Base-by-base conservation (phyloP, 2,113 vertebrate species). In the Notarius quadriscutis region DNA sequence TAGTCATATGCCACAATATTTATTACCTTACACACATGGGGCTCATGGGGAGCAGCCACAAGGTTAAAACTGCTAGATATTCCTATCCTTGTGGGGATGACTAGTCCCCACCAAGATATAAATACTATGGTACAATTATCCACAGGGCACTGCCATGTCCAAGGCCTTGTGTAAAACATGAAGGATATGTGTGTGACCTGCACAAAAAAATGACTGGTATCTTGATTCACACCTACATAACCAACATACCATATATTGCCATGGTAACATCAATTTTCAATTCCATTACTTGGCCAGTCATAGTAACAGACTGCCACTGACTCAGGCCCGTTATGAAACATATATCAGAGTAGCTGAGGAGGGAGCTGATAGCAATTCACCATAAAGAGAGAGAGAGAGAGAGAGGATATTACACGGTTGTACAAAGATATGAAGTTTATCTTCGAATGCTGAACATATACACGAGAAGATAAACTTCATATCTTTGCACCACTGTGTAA, bases 221-320 rank as follows among this genome's bases (percentile, higher is more conserved):
- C 58, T 84, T 87, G 65, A 83, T 88, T 75, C 27, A 84, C 14
- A 34, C 81, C 85, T 63, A 51, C 63, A 77, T 55, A 84, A 79
- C 88, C 90, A 89, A 89, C 81, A 91, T 92, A 87, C 86, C 87
- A 86, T 92, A 63, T 85, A 91, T 93, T 84, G 80, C 92, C 92
- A 91, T 88, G 91, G 93, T 92, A 94, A 94, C 93, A 95, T 91
- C 88, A 92, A 93, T 94, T 93, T 91, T 91, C 93, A 90, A 89
- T 91, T 86, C 88, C 90, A 92, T 93, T 91, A 91, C 90, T 86
- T 27, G 63, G 85, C 84, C 63, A 62, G 86, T 89, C 85, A 86
- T 88, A 74, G 88, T 92, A 92, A 89, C 87, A 67, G 89, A 90
- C 90, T 63, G 74, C 84, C 53, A 86, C 89, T 87, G 88, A 92